A percentile compares a stretch with the other conserved stretches of the same genome.
Evolutionary conservation across 2,888 invertebrate species (phyloP).

Genomic region (Xestia rhomboidea): DNA sequence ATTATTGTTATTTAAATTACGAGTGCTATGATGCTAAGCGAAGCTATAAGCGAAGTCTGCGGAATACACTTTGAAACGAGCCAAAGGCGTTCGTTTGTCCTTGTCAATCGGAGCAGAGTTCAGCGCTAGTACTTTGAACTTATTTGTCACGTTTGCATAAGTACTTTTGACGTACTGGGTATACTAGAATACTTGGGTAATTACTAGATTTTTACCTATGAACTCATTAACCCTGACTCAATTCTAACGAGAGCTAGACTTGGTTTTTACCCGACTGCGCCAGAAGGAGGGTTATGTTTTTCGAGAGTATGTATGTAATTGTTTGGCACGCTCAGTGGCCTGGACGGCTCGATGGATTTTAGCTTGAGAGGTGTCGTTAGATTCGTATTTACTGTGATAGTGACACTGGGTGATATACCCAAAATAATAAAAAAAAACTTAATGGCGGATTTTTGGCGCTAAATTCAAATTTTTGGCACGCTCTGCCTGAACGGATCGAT

Average conservation of each 20-base stretch:
- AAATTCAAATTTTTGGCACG: too few species aligned
- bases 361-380: too few species aligned
- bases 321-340: too few species aligned
- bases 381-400: too few species aligned
- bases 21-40: slow-evolving; percentile 1
- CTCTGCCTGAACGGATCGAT: too few species aligned
- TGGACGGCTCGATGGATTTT: too few species aligned
- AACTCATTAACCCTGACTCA: slow-evolving; percentile 3
- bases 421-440: too few species aligned
- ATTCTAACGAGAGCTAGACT: neutral
- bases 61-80: neutral
- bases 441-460: too few species aligned
- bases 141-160: slow-evolving; percentile 16
- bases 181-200: neutral
- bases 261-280: too few species aligned
- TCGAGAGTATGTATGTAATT: too few species aligned
- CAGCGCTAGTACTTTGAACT: slow-evolving; percentile 33
- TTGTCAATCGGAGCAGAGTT: slow-evolving; percentile 10
- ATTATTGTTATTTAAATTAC: slow-evolving; percentile 23
- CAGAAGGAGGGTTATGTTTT: too few species aligned
- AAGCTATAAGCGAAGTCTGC: neutral
- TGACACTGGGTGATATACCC: too few species aligned
- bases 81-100: neutral
- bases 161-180: slow-evolving; percentile 9
- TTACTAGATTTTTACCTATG: slow-evolving; percentile 3